Conservation (phyloP, 2,113 vertebrate genomes). For the Aleadryas rufinucha region DNA sequence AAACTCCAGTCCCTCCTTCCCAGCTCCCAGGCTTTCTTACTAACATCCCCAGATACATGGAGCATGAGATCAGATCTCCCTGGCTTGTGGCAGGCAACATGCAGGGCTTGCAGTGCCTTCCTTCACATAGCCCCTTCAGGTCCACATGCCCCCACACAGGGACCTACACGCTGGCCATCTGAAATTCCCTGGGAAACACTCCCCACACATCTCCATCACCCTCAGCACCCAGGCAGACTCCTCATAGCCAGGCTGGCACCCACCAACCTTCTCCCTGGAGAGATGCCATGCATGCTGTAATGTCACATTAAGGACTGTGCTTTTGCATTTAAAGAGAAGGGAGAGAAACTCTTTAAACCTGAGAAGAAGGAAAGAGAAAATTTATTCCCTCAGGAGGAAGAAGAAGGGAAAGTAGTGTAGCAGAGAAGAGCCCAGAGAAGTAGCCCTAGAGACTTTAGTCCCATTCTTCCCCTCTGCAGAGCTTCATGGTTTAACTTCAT, state of each 20-base stretch:
- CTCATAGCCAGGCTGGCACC: neutral
- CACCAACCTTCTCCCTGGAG: neutral
- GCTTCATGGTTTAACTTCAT: neutral
- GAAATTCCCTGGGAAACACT: neutral
- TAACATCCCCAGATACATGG: neutral
- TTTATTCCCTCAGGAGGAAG: neutral
- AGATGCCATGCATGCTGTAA: neutral
- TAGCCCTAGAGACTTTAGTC: neutral
- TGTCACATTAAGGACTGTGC: neutral
- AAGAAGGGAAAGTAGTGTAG: neutral
- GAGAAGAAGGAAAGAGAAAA: neutral
- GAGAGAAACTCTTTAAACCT: neutral
- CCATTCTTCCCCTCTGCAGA: fast-evolving
- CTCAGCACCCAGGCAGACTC: neutral
- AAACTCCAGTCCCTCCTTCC: neutral
- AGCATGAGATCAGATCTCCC: neutral
- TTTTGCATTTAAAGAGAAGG: neutral
- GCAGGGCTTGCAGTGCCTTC: neutral
- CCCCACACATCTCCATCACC: neutral
- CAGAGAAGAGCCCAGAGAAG: neutral
- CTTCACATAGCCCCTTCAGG: neutral
- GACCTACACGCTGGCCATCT: neutral
- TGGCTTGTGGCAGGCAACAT: neutral
- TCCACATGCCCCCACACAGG: neutral
- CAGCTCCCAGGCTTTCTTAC: neutral